A percentile compares a stretch with the other conserved stretches of the same genome.
phyloP scores from a whole-genome alignment of 1,140 invertebrate species.

The Radopholus similis region DNA sequence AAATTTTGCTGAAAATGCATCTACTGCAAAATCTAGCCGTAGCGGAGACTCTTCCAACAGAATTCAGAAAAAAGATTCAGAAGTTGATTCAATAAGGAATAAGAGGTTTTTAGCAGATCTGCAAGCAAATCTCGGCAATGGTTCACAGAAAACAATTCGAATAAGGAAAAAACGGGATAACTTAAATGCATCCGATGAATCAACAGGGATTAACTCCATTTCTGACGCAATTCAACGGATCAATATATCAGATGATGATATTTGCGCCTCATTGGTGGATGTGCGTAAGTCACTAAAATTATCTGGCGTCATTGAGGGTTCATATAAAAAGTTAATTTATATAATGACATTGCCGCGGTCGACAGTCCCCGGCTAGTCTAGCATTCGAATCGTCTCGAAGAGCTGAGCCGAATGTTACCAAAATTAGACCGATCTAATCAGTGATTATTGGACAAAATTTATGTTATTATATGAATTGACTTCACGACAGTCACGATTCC shows the following conservation, averaged over 20 bases:
- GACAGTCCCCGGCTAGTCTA: neutral
- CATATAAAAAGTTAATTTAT: constrained; percentile 4
- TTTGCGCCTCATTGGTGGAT: constrained; percentile 22
- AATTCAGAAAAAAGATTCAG: no score
- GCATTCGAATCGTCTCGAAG: constrained; percentile 1
- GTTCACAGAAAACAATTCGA: neutral
- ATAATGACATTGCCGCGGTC: neutral
- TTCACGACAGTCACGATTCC: no score
- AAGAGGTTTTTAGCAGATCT: constrained; percentile 18
- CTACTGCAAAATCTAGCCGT: no score
- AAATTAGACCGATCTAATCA: no score
- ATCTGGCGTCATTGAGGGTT: constrained; percentile 6
- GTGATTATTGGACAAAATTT: no score
- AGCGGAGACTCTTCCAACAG: no score
- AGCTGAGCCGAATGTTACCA: neutral
- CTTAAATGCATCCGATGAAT: no score
- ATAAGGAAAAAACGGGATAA: neutral
- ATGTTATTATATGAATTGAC: no score
- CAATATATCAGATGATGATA: constrained; percentile 18
- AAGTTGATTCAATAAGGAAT: constrained; percentile 2
- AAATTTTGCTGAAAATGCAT: no score
- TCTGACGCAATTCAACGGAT: constrained; percentile 20
- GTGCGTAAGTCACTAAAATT: constrained; percentile 28
- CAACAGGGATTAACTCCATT: constrained; percentile 11
- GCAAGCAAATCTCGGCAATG: constrained; percentile 8